Evolutionary conservation across 2,888 invertebrate species (phyloP), one percentile per base, ranked within the genome.

Genomic region (Artemia sinica): DNA sequence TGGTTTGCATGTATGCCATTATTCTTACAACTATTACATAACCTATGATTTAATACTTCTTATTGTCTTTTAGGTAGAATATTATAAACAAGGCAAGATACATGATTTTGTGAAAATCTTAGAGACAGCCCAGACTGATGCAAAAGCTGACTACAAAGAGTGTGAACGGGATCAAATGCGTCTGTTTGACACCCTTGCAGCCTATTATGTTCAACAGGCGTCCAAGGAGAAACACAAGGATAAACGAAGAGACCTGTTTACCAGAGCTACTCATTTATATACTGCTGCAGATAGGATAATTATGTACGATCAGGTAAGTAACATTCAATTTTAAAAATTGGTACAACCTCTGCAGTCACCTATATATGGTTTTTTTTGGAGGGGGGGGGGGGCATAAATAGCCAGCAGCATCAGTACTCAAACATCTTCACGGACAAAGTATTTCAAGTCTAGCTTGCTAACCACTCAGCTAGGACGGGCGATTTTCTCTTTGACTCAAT

Each of bases 261-360:
- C 90, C 49, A 94, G 94, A 81, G 98, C 98, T 4, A 97, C 96
- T 0, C 83, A 93, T 67, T 80, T 97, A n/a, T 99, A 97, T 77
- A 94, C 94, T 0, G 94, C 93, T 72, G 98, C 97, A 8, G 98
- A 99, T 77, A 96, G 96, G 81, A 97, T 98, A 78, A 94, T 96
- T 75, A 98, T 98, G 97, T 98, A 97, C 80, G 97, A 99, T 77
- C 95, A 94, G 83, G 89, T 89, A 79, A 77, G 78, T 70, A 28
- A 28, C 28, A 28, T 28, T 28, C 4, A 2, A 28, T 28, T 28
- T 28, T 28, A 28, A 28, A 4, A 28, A 28, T 28, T 28, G 4
- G 28, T 2, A 28, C 28, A 28, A 28, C 28, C 28, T 28, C 28
- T 4, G 4, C 4, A 2, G 28, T 28, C 28, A 28, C 28, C 28